phyloP scores from a whole-genome alignment of 1,140 invertebrate species.

The Helicoverpa armigera region DNA sequence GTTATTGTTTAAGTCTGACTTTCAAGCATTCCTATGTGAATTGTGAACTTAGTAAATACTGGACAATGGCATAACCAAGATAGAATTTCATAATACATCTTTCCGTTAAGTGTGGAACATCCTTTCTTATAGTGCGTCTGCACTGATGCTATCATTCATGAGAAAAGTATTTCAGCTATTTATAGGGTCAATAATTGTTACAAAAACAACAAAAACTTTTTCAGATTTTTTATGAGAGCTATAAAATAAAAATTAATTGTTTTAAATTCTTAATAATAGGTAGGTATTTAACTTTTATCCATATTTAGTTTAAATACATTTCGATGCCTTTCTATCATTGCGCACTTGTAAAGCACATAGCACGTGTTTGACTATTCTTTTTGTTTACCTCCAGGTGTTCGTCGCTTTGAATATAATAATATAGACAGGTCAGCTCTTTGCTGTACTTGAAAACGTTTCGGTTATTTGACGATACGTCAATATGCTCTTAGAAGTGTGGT shows the following conservation, averaged over 20 bases:
- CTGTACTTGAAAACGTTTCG: conserved; percentile 53
- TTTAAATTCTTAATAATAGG: no score
- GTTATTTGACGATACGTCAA: neutral
- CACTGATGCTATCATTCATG: neutral
- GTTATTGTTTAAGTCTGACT: neutral
- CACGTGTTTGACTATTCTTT: conserved; percentile 50
- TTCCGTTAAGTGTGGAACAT: neutral
- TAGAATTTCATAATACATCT: neutral
- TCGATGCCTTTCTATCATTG: no score
- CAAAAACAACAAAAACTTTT: no score
- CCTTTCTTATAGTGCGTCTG: neutral
- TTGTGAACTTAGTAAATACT: neutral
- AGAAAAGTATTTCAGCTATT: neutral
- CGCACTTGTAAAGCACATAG: no score
- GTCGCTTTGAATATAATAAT: conserved; percentile 48
- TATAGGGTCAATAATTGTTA: no score
- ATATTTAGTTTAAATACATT: no score
- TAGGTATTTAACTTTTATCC: no score
- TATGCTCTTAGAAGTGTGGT: neutral
- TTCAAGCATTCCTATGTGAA: conserved; percentile 27
- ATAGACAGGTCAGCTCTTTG: conserved; percentile 51
- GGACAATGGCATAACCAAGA: conserved; percentile 19
- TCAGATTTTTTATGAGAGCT: no score
- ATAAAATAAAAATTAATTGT: no score
- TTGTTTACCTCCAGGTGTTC: conserved; percentile 55